Base-by-base conservation (phyloP, 2,888 invertebrate genomes). In the Sminthurides aquaticus region DNA sequence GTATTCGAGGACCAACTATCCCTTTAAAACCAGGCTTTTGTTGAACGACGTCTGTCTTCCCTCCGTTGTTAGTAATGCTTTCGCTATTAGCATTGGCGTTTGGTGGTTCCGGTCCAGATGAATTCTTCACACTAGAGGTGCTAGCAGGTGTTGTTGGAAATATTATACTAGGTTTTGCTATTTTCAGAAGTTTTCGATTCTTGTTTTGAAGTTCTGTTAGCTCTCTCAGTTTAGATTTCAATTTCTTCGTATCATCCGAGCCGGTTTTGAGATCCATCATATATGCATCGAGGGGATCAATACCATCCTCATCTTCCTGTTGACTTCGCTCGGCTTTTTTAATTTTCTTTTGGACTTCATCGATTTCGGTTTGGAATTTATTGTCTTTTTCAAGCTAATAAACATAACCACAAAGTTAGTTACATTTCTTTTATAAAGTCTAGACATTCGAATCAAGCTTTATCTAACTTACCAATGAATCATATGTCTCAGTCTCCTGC, bases 271-370 rank as follows among this genome's bases (percentile, higher is more conserved):
- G 77, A 24, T 78, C 76, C 3, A 73, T 72, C 91, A 96, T 93
- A 78, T 85, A 96, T 3, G 85, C 85, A 77, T 96, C 96, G 57
- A 96, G 79, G 1, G 88, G 87, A 77, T 94, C 93, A 52, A 81
- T 82, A 5, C 85, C 85, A 8, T 79, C 79, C 64, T 77, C 74
- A 2, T 69, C 72, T 5, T 73, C 71, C 5, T 63, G 65, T 81
- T 81, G 54, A 78, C 65, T 3, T 76, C 28, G 74, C 83, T 77
- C 76, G 48, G 77, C 75, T 52, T 76, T 76, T 55, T 77, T 73
- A 52, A 86, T 76, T 73, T 81, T 79, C 2, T 76, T 76, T 73
- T 89, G 86, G 5, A 89, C 81, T 22, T 83, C 81, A 2, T 79
- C 76, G 67, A 90, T 84, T 77, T 83, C 80, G 60, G 78, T 75